Percentiles rank a stretch among this genome's conserved stretches.
Evolutionary conservation across 2,888 invertebrate species (phyloP).

Genomic region (Phania funesta): DNA sequence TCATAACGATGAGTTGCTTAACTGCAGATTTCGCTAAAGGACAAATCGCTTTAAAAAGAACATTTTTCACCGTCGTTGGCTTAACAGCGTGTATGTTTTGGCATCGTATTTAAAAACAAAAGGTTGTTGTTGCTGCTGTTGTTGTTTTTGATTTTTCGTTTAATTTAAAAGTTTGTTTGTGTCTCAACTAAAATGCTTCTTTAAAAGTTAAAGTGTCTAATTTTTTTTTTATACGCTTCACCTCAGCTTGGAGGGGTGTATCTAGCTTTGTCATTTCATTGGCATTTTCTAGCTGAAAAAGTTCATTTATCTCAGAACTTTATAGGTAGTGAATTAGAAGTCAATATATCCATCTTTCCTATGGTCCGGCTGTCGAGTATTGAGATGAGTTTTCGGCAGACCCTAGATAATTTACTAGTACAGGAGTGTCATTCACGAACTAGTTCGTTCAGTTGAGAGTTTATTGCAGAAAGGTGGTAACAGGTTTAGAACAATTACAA

Average conservation of each 20-base stretch:
- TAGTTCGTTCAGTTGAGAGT: too few species aligned
- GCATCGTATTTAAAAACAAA: constrained; percentile 9
- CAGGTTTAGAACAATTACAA: too few species aligned
- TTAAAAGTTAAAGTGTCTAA: constrained; percentile 46
- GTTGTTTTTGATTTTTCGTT: constrained; percentile 33
- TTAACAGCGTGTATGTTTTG: constrained; percentile 47
- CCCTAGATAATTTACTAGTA: too few species aligned
- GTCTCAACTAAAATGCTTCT: constrained; percentile 37
- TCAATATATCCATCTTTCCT: too few species aligned
- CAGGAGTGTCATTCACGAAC: too few species aligned
- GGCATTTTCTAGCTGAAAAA: too few species aligned
- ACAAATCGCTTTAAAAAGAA: constrained; percentile 56
- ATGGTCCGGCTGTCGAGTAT: too few species aligned
- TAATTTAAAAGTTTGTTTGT: constrained; percentile 49
- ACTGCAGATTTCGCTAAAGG: constrained; percentile 62
- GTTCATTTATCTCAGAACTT: too few species aligned
- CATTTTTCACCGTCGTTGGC: constrained; percentile 17
- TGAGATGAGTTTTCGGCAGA: too few species aligned
- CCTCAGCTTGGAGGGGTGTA: not conserved
- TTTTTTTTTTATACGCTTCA: constrained; percentile 18
- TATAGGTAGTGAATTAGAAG: too few species aligned
- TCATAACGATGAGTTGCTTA: constrained; percentile 49
- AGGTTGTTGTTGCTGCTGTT: constrained; percentile 39
- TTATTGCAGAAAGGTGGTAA: too few species aligned
- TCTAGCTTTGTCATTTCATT: too few species aligned